phyloP scores from a whole-genome alignment of 1,140 invertebrate genomes.

The Drosophila bipectinata region DNA sequence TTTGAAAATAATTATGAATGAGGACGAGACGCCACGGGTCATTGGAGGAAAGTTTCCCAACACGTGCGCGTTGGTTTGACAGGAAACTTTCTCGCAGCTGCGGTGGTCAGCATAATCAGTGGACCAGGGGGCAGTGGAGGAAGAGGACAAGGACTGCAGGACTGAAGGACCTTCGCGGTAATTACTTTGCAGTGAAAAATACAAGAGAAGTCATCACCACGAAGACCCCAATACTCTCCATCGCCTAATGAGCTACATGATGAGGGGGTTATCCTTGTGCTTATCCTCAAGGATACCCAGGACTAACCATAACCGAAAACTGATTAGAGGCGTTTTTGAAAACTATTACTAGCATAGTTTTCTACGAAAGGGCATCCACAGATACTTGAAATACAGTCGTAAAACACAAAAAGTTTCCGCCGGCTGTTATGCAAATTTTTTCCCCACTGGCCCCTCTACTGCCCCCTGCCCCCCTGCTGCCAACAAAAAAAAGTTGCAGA shows the following conservation, averaged over 20 bases:
- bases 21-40: slow-evolving; percentile 13
- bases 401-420: slow-evolving; percentile 75
- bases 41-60: slow-evolving; percentile 47
- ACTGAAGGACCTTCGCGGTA: slow-evolving; percentile 41
- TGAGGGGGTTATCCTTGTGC: background rate
- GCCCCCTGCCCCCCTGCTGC: background rate
- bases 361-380: slow-evolving; percentile 5
- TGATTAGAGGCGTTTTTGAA: too few species aligned
- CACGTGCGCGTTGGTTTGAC: slow-evolving; percentile 61
- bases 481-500: slow-evolving; percentile 18
- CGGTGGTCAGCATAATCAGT: background rate
- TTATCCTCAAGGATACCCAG: background rate
- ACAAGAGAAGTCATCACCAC: slow-evolving; percentile 14
- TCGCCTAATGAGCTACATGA: background rate
- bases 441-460: background rate
- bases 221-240: background rate
- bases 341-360: background rate
- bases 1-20: background rate
- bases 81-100: slow-evolving; percentile 56
- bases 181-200: slow-evolving; percentile 64
- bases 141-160: too few species aligned
- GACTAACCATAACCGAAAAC: background rate
- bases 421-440: slow-evolving; percentile 72
- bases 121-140: background rate
- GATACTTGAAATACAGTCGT: slow-evolving; percentile 43